Evolutionary conservation across 2,888 invertebrate species (phyloP), one percentile per base, ranked within the genome.

Genomic region (Drosophila macrospina): DNA sequence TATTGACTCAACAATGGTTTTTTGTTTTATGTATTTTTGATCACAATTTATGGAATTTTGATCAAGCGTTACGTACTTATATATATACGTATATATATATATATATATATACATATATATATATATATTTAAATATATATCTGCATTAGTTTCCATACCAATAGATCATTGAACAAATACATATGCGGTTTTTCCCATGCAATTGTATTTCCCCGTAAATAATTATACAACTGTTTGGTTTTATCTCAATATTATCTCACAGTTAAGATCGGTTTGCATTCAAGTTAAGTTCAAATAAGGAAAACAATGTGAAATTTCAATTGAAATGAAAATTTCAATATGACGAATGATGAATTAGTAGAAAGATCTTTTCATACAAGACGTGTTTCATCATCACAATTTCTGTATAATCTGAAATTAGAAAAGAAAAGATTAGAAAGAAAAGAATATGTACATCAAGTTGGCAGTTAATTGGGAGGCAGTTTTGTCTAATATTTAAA

Each of bases 1-100:
- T 80, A 82, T 80, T 80, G 80, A 80, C 80, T 64, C 74, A 70
- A 72, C 61, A 75, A 68, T 72, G 42, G 64, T 61, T 50, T 67
- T 64, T 75, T 76, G 61, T 74, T 74, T 74, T 61, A 78, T 74
- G 52, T 64, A 69, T 67, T 71, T 80, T 71, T 79, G 76, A 76
- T 72, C 76, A 64, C 56, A 68, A 76, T 50, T 56, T 72, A 72
- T 60, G 52, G 63, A 50, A 62, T 76, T 69, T 60, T 56, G 61
- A 74, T 82, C 75, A 47, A 60, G 30, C 54, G 55, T 44, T 32
- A 24, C 10, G 20, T 32, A 16, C 54, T 41, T 15, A 28, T 24
- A 34, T 32, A 13, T 30, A 41, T 54, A 37, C 3, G 3, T 20
- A 39, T 15, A 28, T 24, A 34, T 32, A 13, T 30, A 41, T 54